These are phyloP conservation scores for Actinopyga echinites DNA, from an alignment of 53 echinoderm and acorn worm genomes.

Conservation along the genomic window DNA sequence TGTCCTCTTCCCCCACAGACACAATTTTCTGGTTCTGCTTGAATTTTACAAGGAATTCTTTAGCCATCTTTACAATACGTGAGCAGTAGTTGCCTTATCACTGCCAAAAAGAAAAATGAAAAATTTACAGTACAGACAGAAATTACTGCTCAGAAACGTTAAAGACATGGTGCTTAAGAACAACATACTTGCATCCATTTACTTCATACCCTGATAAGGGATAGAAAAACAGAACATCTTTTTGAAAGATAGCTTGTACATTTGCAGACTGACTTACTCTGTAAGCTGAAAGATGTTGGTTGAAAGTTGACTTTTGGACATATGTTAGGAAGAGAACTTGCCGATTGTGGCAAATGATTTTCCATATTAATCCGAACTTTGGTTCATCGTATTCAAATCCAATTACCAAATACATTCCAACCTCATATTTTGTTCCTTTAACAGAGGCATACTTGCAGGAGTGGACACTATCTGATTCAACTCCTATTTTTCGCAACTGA, in stretches of 20 bases:
- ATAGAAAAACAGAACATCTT: slow-evolving; percentile 19
- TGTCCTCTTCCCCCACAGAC: not conserved
- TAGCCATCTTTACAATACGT: not conserved
- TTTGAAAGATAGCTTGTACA: not conserved
- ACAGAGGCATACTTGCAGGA: slow-evolving; percentile 24
- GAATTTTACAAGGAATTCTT: slow-evolving; percentile 22
- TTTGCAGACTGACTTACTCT: not conserved
- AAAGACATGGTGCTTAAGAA: slow-evolving; percentile 1
- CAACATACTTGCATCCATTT: not conserved
- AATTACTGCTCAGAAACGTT: slow-evolving; percentile 5
- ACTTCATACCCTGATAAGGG: slow-evolving; percentile 38
- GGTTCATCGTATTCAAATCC: slow-evolving; percentile 31
- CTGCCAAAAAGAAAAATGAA: not conserved
- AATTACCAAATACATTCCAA: slow-evolving; percentile 10
- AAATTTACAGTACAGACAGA: not conserved
- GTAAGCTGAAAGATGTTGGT: slow-evolving; percentile 37
- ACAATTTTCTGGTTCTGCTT: not conserved
- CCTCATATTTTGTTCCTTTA: slow-evolving; percentile 22
- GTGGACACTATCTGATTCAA: not conserved
- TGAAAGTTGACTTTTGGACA: not conserved
- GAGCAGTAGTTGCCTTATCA: not conserved
- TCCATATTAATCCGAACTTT: slow-evolving; percentile 30
- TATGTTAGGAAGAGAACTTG: not conserved
- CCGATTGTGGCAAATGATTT: slow-evolving; percentile 6
- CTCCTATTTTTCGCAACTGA: not conserved